These are phyloP conservation scores for Rana temporaria DNA, from an alignment of 2,113 vertebrate species.

Conservation along the genomic window DNA sequence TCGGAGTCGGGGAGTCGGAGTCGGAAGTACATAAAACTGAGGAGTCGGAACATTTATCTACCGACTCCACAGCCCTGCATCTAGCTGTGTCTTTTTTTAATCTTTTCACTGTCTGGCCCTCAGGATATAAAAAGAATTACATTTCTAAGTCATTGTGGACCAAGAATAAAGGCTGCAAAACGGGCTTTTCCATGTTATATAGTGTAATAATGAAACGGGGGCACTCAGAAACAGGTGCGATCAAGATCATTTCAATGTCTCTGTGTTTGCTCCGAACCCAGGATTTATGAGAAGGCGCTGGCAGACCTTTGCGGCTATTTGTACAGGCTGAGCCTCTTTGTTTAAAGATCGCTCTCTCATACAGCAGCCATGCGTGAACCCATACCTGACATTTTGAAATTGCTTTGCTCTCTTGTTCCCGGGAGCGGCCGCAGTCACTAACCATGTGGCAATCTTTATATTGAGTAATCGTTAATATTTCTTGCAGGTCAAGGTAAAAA, in stretches of 20 bases:
- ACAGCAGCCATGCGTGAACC: not conserved
- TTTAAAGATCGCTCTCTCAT: constrained; percentile 30
- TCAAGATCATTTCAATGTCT: not conserved
- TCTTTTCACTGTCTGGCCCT: not conserved
- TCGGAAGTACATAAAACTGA: no score
- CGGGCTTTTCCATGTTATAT: not conserved
- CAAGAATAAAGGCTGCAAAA: not conserved
- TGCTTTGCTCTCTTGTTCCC: constrained; percentile 37
- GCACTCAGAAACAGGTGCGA: not conserved
- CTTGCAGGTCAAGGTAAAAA: constrained; percentile 53
- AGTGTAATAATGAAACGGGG: not conserved
- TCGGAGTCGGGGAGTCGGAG: no score
- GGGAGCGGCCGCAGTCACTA: not conserved
- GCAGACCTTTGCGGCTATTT: constrained; percentile 23
- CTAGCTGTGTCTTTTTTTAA: no score
- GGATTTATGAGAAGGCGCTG: constrained; percentile 22
- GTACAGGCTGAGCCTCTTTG: constrained; percentile 14
- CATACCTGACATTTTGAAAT: constrained; percentile 46
- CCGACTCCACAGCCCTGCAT: no score
- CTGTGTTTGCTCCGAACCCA: not conserved
- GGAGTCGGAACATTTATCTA: no score
- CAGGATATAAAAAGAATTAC: not conserved
- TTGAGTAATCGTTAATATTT: constrained; percentile 22
- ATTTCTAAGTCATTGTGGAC: not conserved
- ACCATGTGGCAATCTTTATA: constrained; percentile 39